Conservation (phyloP, 2,113 vertebrate species). For the Platanista minor region DNA sequence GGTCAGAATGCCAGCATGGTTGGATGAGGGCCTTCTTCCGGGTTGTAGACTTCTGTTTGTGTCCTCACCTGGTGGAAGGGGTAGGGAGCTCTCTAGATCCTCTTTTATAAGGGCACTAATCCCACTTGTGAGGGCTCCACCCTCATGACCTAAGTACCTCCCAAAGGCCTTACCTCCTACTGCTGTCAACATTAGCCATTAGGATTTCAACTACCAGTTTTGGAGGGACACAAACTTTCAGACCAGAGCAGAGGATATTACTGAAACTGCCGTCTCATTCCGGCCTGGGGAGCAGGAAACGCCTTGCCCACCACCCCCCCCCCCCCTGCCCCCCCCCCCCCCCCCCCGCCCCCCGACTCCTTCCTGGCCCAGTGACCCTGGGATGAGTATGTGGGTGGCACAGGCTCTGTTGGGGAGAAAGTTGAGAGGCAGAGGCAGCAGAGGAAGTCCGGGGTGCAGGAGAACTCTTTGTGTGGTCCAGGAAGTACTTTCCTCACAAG, state of each 20-base stretch:
- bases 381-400: not conserved
- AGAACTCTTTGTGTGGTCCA: not conserved
- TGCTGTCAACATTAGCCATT: not conserved
- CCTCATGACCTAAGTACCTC: not conserved
- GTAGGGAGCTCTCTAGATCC: not conserved
- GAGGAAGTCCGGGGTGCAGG: too few relatives aligned
- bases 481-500: not conserved
- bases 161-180: not conserved
- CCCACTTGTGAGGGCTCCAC: not conserved
- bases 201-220: not conserved
- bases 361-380: not conserved
- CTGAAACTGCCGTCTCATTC: not conserved
- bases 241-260: not conserved
- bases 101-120: not conserved
- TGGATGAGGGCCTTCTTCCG: not conserved
- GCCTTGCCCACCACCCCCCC: too few relatives aligned
- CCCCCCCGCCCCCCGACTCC: rapidly evolving
- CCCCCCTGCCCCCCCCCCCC: rapidly evolving
- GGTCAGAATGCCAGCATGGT: too few relatives aligned
- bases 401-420: not conserved
- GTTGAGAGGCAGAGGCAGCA: not conserved
- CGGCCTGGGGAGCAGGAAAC: not conserved
- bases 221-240: not conserved
- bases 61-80: not conserved
- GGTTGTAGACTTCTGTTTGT: not conserved